These are phyloP conservation scores for Mylabris phalerata DNA, from an alignment of 1,140 invertebrate genomes.

Conservation along the genomic window DNA sequence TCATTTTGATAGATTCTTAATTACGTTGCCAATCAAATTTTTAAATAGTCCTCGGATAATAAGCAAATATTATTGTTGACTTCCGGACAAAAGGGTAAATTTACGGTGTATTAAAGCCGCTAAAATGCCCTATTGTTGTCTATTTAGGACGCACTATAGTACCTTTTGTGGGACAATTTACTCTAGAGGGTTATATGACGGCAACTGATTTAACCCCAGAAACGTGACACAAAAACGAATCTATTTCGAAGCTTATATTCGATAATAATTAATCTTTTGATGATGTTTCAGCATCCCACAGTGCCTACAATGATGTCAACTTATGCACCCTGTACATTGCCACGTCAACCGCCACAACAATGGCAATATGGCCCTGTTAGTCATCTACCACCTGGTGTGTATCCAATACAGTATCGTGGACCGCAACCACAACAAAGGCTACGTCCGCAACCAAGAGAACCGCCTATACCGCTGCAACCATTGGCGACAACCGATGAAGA, in stretches of 20 bases:
- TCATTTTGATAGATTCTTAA: too few relatives aligned
- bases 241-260: background rate
- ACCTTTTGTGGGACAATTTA: too few relatives aligned
- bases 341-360: conserved; percentile 40
- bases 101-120: too few relatives aligned
- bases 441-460: conserved; percentile 30
- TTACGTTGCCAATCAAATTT: too few relatives aligned
- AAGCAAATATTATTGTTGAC: too few relatives aligned
- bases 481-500: conserved; percentile 42
- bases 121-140: too few relatives aligned
- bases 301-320: conserved; percentile 36
- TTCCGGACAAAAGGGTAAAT: too few relatives aligned
- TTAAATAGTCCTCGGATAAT: too few relatives aligned
- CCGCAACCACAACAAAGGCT: conserved; percentile 28
- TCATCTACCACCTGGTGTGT: conserved; percentile 38
- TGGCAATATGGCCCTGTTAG: conserved; percentile 39
- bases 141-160: too few relatives aligned
- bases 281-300: conserved; percentile 28
- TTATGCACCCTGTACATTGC: conserved; percentile 44
- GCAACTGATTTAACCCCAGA: too few relatives aligned
- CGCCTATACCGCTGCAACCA: conserved; percentile 45
- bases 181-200: too few relatives aligned
- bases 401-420: conserved; percentile 34
- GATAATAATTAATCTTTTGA: background rate
- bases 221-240: background rate